Evolutionary conservation across 2,113 vertebrate genomes (phyloP), one percentile per base, ranked within the genome.

Genomic region (Columba janthina): DNA sequence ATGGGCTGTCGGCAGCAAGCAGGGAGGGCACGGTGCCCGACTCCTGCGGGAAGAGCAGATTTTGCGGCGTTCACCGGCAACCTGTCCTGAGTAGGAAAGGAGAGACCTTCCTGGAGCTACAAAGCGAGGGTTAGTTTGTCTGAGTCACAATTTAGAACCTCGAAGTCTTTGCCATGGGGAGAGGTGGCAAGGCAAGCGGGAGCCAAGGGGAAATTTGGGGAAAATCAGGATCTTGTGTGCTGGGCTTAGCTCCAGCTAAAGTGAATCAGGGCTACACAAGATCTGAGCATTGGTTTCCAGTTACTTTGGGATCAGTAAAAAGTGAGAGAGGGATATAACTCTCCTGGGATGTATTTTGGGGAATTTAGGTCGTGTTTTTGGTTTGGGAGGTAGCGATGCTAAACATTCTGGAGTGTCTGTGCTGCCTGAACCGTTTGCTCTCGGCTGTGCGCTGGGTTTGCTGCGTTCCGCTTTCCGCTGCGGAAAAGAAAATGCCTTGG

Each of bases 361-460:
- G n/a, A 0, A 0, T 9, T 78, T 3, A 1, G 51, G 46, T 4
- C 0, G 0, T 31, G 36, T 36, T 70, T 87, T 50, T 34, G 71
- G 9, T 15, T 15, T 3, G 51, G 1, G 9, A 29, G 7, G n/a
- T 53, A 62, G 26, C 11, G 11, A 26, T 0, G 3, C 5, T 38
- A 9, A 90, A 11, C 22, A 1, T 77, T 84, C 78, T 44, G 89
- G 72, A 25, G 34, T 3, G 7, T 62, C 67, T 73, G 32, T 36
- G n/a, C 51, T 32, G 51, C 42, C 50, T 31, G 50, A 57, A 5
- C 50, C 2, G 1, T 67, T 64, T 18, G 48, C 38, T 64, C 1
- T 21, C 5, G 2, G n/a, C 50, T 29, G 11, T 4, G 29, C 12
- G 28, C 31, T 15, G 17, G 79, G 20, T 82, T 82, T 42, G 57